A percentile compares a stretch with the other conserved stretches of the same genome.
These are phyloP conservation scores for Amblyjoppa fuscipennis DNA, from an alignment of 2,888 invertebrate species.

Conservation along the genomic window DNA sequence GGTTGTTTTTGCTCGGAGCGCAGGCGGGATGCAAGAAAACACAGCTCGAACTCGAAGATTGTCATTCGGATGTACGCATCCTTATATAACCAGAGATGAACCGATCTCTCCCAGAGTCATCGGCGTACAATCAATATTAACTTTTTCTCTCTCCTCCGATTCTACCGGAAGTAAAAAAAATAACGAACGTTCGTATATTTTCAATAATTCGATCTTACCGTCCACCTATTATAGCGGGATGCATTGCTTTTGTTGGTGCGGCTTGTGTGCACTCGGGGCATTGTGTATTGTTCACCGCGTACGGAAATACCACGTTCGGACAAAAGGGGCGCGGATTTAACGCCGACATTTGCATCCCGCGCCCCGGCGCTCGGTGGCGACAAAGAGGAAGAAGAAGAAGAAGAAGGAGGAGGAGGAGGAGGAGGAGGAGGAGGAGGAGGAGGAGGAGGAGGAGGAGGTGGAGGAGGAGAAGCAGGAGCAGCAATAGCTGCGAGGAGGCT, in stretches of 20 bases:
- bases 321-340: slow-evolving; percentile 71
- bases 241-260: slow-evolving; percentile 37
- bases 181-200: slow-evolving; percentile 53
- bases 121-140: background rate
- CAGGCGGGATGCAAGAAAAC: background rate
- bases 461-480: slow-evolving; percentile 31
- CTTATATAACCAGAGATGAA: background rate
- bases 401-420: slow-evolving; percentile 45
- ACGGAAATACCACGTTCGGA: slow-evolving; percentile 66
- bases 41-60: background rate
- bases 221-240: slow-evolving; percentile 22
- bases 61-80: no score
- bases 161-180: background rate
- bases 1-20: background rate
- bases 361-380: slow-evolving; percentile 51
- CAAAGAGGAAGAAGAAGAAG: slow-evolving; percentile 45
- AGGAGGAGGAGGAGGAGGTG: slow-evolving; percentile 44
- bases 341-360: slow-evolving; percentile 72
- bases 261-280: slow-evolving; percentile 62
- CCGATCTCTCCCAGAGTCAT: background rate
- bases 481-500: slow-evolving; percentile 48
- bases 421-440: slow-evolving; percentile 33
- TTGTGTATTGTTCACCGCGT: slow-evolving; percentile 73
- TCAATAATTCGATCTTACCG: slow-evolving; percentile 62
- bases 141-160: background rate